Base-by-base conservation (phyloP, 2,888 invertebrate genomes). In the Drosophila cyrtoloma region DNA sequence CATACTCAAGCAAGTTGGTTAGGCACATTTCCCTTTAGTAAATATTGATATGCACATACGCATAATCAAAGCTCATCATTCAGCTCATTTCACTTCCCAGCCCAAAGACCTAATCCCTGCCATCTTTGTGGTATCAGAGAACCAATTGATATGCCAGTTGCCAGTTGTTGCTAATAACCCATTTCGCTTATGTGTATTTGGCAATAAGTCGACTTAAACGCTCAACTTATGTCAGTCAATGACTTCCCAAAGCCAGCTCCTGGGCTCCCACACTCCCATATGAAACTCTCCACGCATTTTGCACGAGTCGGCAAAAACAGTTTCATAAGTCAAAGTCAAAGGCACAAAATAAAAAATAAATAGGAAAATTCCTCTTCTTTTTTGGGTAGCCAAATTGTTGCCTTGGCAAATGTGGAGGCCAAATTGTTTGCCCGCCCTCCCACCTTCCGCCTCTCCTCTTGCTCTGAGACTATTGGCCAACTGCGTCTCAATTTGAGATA, bases 191-290 rank as follows among this genome's bases (percentile, higher is more conserved):
- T 69, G 63, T 57, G 52, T 42, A 62, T 73, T 62, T 75, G 72
- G 75, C 77, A 79, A 74, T 71, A 81, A 77, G 55, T 70, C 59
- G 68, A 56, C 61, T 71, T 57, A 84, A 75, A 35, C 60, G 64
- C 71, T 68, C 51, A 79, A 79, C 79, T 82, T 82, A 75, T 84
- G 82, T 79, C 82, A 80, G 69, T 72, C 81, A 74, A 74, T 74
- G 82, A 65, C 70, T 68, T 28, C 37, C 47, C 28, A 28, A 51
- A 32, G 22, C 57, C 35, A 22, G 37, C 30, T 62, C 10, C 28
- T 42, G 1, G 32, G 12, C 42, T 10, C 22, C 30, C 30, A 53
- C 7, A 1, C 3, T 10, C 16, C 12, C 71, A 16, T 35, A 22
- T 22, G 51, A 28, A 37, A 33, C 39, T 47, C 47, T 1, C 62